Percentiles rank a stretch among this genome's conserved stretches.
These are phyloP conservation scores for Hassar affinis DNA, from an alignment of 2,113 vertebrate species.

Conservation along the genomic window DNA sequence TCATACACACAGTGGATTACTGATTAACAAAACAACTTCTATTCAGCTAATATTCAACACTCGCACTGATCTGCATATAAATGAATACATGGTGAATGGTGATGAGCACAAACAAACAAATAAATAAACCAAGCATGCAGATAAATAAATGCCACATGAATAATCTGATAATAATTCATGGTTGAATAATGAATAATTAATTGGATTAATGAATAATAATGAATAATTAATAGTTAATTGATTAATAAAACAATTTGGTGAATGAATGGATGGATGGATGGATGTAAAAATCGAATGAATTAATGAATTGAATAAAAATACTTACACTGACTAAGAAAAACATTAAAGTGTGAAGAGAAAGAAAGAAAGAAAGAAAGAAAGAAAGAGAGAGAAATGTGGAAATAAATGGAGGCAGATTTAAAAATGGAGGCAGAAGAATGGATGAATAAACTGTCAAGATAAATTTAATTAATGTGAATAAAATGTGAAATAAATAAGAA, in stretches of 20 bases:
- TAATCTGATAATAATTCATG: no score
- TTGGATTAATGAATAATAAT: no score
- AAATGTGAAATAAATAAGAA: neutral
- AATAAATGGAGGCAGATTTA: no score
- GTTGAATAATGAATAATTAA: no score
- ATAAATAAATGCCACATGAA: neutral
- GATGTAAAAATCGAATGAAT: neutral
- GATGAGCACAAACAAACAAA: neutral
- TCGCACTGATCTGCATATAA: neutral
- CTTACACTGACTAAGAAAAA: neutral
- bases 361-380: neutral
- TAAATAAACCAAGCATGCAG: neutral
- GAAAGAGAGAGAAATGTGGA: neutral
- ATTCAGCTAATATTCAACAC: constrained; percentile 20
- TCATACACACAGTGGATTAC: constrained; percentile 46
- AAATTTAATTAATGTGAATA: neutral
- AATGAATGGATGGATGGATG: neutral
- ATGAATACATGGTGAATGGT: constrained; percentile 20
- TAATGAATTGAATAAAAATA: neutral
- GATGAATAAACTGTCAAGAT: neutral
- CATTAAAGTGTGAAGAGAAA: neutral
- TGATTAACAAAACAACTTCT: constrained; percentile 18
- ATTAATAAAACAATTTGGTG: neutral
- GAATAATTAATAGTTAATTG: neutral
- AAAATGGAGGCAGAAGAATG: neutral